These are phyloP conservation scores for Odocoileus virginianus DNA, from an alignment of 2,113 vertebrate genomes.

Conservation along the genomic window DNA sequence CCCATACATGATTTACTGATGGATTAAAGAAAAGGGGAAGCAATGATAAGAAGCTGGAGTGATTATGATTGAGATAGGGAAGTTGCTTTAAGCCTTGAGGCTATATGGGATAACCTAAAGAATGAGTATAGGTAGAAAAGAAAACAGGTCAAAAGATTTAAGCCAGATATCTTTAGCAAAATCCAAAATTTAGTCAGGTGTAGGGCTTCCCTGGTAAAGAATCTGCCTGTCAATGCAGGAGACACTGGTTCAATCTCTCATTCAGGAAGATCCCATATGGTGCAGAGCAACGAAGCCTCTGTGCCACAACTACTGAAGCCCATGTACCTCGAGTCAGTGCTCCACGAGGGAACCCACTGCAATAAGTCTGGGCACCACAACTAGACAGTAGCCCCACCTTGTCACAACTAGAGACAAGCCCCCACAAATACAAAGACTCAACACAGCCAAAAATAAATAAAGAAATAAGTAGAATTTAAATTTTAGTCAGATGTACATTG, in stretches of 20 bases:
- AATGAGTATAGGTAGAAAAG: background rate
- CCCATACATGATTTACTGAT: background rate
- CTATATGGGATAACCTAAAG: background rate
- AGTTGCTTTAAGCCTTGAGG: background rate
- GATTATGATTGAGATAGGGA: background rate
- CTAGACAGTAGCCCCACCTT: background rate
- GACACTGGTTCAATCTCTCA: accelerated
- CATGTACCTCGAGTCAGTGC: background rate
- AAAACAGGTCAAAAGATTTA: background rate
- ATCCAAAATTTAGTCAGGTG: background rate
- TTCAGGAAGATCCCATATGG: background rate
- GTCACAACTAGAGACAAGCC: background rate
- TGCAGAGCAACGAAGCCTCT: background rate
- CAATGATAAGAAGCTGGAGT: background rate
- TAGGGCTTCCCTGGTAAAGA: background rate
- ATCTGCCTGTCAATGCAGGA: background rate
- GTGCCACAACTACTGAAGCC: background rate
- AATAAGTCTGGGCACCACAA: background rate
- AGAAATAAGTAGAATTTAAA: background rate
- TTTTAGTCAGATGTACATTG: too few relatives aligned
- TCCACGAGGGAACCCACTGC: background rate
- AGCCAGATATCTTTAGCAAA: background rate
- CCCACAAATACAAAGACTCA: background rate
- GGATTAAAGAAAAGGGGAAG: background rate
- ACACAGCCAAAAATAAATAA: background rate